Base-by-base conservation (phyloP, 1,140 invertebrate genomes). In the Penaeus chinensis region DNA sequence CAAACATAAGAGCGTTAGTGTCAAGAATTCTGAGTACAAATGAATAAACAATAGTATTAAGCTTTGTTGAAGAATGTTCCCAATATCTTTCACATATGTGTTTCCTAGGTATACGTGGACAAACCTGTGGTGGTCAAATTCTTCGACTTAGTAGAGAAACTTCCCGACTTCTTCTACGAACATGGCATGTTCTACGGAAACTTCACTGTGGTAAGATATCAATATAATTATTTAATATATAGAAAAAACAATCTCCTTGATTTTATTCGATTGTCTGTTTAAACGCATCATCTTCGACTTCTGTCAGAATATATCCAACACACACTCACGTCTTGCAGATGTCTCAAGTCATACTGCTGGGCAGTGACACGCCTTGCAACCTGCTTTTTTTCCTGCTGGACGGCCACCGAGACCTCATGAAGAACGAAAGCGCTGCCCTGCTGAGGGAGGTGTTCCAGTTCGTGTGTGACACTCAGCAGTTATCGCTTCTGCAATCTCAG, bases 71-170 rank as follows among this genome's bases (percentile, higher is more conserved):
- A 10, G 7, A 54, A 0, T 54, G 54, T 54, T 2, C 54, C 16
- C 10, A 54, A 11, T 54, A 54, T 54, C 54, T 16, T 54, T 54
- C 54, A 13, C 2, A 54, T 13, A 13, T 54, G 10, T 16, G 54
- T 54, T 27, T 54, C 11, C 5, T 42, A 85, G 84, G 84, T 63
- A 0, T 85, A 85, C n/a, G 54, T 54, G 27, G 76, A 85, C 63
- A 85, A 85, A 74, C 84, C 84, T 65, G 65, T 85, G 32, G 84
- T 85, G 4, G 78, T 24, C 69, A 37, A 60, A 11, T 80, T 85
- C 37, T 42, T 85, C 5, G 84, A 85, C 37, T 24, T 85, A n/a
- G 42, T 69, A 13, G 32, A 85, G 27, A 61, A 79, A 24, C 47
- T 80, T 3, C 84, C 84, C 22, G 76, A 85, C 62, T 69, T 85